Evolutionary conservation across 2,797 vertebrate species (phyloP).

Genomic region (Chaetophractus vellerosus): DNA sequence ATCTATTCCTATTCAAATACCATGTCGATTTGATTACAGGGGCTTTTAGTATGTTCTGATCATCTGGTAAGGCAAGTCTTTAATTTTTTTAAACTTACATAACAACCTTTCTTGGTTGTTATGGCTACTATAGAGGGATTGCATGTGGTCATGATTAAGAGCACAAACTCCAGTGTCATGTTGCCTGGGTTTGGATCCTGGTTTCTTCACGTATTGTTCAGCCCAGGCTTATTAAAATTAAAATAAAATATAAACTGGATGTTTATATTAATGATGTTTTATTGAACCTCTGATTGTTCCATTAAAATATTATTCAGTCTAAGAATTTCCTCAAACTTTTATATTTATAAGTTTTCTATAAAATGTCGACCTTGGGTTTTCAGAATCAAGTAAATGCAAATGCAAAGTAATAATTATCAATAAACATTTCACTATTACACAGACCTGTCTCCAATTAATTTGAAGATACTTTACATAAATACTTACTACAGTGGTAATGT

Average conservation of each 20-base stretch:
- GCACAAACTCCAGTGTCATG: neutral
- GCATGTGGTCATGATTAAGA: neutral
- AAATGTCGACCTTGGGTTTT: constrained; percentile 61
- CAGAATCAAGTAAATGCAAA: constrained; percentile 43
- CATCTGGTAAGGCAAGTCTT: neutral
- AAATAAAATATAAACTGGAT: constrained; percentile 21
- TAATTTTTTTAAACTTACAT: neutral
- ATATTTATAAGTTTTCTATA: constrained; percentile 15
- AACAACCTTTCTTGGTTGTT: neutral
- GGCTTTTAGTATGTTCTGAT: neutral
- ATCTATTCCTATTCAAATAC: neutral
- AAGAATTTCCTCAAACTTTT: constrained; percentile 32
- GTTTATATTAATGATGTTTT: constrained; percentile 33
- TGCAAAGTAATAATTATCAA: constrained; percentile 43
- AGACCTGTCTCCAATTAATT: neutral
- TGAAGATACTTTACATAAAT: constrained; percentile 32
- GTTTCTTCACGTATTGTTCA: neutral
- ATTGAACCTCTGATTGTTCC: constrained; percentile 2
- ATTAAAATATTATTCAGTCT: neutral
- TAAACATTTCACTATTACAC: constrained; percentile 14
- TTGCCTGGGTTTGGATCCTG: neutral
- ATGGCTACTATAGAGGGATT: neutral
- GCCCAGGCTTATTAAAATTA: constrained; percentile 1
- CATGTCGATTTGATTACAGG: neutral
- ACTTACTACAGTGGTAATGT: neutral